These are phyloP conservation scores for Piprites chloris DNA, from an alignment of 2,113 vertebrate species.

Conservation along the genomic window DNA sequence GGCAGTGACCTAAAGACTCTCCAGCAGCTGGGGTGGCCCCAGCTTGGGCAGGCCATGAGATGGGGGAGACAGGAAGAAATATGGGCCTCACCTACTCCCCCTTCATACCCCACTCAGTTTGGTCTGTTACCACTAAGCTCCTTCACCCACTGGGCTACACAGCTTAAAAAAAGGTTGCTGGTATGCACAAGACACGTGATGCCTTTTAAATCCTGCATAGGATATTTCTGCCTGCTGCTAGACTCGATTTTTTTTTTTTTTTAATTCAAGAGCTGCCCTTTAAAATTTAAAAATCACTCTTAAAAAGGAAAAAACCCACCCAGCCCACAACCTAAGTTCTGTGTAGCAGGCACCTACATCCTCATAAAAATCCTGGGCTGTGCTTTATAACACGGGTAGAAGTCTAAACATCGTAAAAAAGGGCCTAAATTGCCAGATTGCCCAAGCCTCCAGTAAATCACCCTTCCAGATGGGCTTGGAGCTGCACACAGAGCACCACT, in stretches of 20 bases:
- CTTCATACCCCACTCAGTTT: background rate
- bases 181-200: background rate
- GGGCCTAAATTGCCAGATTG: slow-evolving; percentile 43
- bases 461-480: slow-evolving; percentile 50
- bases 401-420: slow-evolving; percentile 40
- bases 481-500: background rate
- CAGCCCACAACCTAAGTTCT: background rate
- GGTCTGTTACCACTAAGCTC: background rate
- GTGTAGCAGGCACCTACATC: slow-evolving; percentile 27
- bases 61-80: background rate
- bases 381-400: slow-evolving; percentile 5
- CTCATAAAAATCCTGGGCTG: slow-evolving; percentile 20
- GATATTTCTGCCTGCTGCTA: slow-evolving; percentile 10
- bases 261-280: background rate
- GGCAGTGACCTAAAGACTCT: background rate
- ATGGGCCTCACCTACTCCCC: background rate
- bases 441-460: slow-evolving; percentile 39
- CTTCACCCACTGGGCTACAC: background rate
- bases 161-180: background rate
- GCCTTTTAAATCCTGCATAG: background rate
- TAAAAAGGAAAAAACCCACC: background rate
- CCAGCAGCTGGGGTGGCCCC: background rate
- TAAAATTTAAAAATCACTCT: slow-evolving; percentile 19
- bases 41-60: background rate
- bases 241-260: background rate